Base-by-base conservation (phyloP, 2,888 invertebrate genomes). In the Mimumesa dahlbomi region DNA sequence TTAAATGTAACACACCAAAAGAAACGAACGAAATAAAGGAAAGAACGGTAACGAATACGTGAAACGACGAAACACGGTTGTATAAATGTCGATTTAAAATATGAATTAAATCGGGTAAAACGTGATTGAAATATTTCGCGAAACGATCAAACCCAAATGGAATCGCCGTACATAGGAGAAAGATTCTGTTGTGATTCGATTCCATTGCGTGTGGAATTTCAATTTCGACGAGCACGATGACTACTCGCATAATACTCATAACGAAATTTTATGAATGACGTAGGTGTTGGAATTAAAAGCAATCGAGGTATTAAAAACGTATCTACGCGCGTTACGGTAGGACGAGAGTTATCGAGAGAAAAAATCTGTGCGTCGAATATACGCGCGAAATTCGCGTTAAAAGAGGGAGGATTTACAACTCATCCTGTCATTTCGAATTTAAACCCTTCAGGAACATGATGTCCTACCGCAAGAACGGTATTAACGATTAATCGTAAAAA, bases 401-500 rank as follows among this genome's bases (percentile, higher is more conserved):
- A 29, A 29, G 9, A 29, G n/a, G n/a, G n/a, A n/a, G n/a, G 2
- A 29, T 36, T 1, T 4, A 36, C n/a, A 36, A 11, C n/a, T 36
- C 36, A 13, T 2, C 36, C n/a, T 7, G 40, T 18, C 1, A 9
- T 9, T 4, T n/a, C 11, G 2, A 16, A 40, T 16, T 40, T 40
- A 45, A 45, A n/a, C n/a, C n/a, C n/a, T 2, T 13, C 13, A 9
- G 45, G n/a, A 22, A 21, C 13, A 22, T 11, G 7, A 5, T 5
- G n/a, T 21, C 13, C 16, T 14, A 6, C n/a, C 45, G 40, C 16
- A 16, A 6, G 11, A 14, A 6, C 2, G 16, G 40, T 16, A 40
- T 40, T 40, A 40, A 40, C 42, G 19, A 34, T 57, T 9, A 25
- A 31, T 59, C 57, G 13, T 73, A 68, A 68, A 73, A 73, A 73